These are phyloP conservation scores for Macrostomum lignano DNA, from an alignment of 1,140 invertebrate genomes.

Conservation along the genomic window DNA sequence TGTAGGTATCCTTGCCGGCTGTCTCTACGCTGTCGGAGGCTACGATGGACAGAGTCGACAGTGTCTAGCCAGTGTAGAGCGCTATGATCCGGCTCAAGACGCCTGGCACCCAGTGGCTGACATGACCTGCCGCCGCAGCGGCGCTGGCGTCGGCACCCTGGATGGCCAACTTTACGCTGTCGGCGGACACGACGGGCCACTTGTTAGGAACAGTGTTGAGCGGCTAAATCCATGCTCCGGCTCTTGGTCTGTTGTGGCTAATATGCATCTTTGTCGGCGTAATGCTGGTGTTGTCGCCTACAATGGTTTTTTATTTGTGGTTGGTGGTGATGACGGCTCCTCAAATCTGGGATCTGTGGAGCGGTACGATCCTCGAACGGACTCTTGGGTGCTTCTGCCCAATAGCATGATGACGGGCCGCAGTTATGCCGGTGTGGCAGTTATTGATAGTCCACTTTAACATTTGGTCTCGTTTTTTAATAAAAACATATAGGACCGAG, in stretches of 20 bases:
- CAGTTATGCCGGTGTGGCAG: slow-evolving; percentile 77
- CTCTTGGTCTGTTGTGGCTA: slow-evolving; percentile 50
- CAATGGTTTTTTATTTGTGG: slow-evolving; percentile 33
- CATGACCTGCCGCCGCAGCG: slow-evolving; percentile 59
- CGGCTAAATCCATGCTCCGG: slow-evolving; percentile 50
- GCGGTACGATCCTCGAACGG: slow-evolving; percentile 19
- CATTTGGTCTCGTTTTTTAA: too few species aligned
- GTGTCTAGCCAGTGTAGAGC: slow-evolving; percentile 62
- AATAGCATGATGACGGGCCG: slow-evolving; percentile 60
- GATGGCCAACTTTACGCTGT: slow-evolving; percentile 25
- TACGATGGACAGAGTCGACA: slow-evolving; percentile 55
- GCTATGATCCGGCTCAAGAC: slow-evolving; percentile 54
- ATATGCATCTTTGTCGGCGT: slow-evolving; percentile 60
- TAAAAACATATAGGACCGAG: too few species aligned
- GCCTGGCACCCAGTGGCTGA: slow-evolving; percentile 49
- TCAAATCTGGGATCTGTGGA: slow-evolving; percentile 26
- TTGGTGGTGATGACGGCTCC: slow-evolving; percentile 28
- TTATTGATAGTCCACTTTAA: too few species aligned
- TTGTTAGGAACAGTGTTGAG: slow-evolving; percentile 60
- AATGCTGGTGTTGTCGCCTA: slow-evolving; percentile 68
- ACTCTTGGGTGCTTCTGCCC: slow-evolving; percentile 37
- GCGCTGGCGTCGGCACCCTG: slow-evolving; percentile 25
- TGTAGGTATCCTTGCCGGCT: slow-evolving; percentile 41
- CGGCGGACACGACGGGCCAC: slow-evolving; percentile 52
- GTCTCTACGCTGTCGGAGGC: slow-evolving; percentile 49